Base-by-base conservation (phyloP, 2,888 invertebrate genomes). In the Spatulosminthurus flaviceps region DNA sequence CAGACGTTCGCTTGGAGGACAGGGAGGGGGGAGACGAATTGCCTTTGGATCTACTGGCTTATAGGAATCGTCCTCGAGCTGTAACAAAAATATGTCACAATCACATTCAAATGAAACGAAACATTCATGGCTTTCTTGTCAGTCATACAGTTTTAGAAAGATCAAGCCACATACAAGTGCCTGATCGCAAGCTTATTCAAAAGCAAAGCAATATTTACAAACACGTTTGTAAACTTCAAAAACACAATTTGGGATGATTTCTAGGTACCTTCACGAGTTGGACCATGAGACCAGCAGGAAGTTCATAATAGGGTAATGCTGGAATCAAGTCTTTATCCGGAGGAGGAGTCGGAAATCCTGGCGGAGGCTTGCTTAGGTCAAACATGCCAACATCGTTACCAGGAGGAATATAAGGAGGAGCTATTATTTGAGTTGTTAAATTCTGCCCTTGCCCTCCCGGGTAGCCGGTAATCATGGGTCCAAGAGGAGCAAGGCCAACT, bases 211-310 rank as follows among this genome's bases (percentile, higher is more conserved):
- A n/a, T n/a, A n/a, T n/a, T n/a, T n/a, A n/a, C 13, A 51, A 16
- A 51, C 19, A 19, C 19, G 51, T 19, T 16, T 19, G 19, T 51
- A 51, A 16, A 51, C 51, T 51, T n/a, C 64, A 26, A 26, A 69
- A 69, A 22, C n/a, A 69, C 4, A 61, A 11, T 7, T 7, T 7
- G 22, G 22, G 61, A 21, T 61, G 21, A 13, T 61, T 34, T 34
- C 34, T 34, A 9, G 88, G 88, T 88, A 94, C 93, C 91, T 94
- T 94, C 81, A 99, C 94, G 19, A 98, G 90, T n/a, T 98, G 96
- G 79, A 97, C 97, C 93, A 99, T 98, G 24, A 99, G 90, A 67
- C 98, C 98, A 78, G 98, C 98, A 1, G 99, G 98, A 83, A 98
- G 90, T 87, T 98, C 98, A 88, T 94, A 98, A 88, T 98, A 99